Base-by-base conservation (phyloP, 1,140 invertebrate species). In the Ostrea edulis region DNA sequence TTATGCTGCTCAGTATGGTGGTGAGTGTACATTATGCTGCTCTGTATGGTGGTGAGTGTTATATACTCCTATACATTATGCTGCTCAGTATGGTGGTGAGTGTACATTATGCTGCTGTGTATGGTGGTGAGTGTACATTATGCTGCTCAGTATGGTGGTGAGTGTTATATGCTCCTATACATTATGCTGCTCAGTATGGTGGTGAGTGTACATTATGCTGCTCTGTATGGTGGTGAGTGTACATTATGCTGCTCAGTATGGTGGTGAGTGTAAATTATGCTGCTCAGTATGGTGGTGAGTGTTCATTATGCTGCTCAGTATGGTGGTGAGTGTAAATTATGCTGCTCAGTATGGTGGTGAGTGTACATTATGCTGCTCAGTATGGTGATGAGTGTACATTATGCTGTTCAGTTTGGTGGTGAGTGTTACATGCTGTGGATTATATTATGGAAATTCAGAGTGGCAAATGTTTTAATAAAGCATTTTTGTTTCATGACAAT, bases 341-440 rank as follows among this genome's bases (percentile, higher is more conserved):
- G 93, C 93, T 82, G 93, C 93, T 14, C 93, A 94, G 82, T 86
- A 94, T 92, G 94, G 94, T 90, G 90, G 94, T 94, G 88, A 71
- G 89, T 89, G 87, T 94, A 12, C 94, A 94, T 84, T 94, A 92
- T 87, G 93, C 93, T 82, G 93, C 93, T 14, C 93, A 94, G 82
- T 86, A 94, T 92, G 94, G 94, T 90, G 90, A 93, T 94, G 88
- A 71, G 89, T 89, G 87, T 94, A 12, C 94, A 94, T 84, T 94
- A 92, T 87, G 93, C 93, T 82, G 93, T 93, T 14, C 93, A 94
- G 82, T 86, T 93, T 92, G 94, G 94, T 90, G 90, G 94, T 94
- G 88, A 71, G 89, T 89, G 44, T 11, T 44, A n/a, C n/a, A n/a
- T n/a, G n/a, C n/a, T 20, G 17, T 62, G 58, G 35, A 44, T 44